Base-by-base conservation (phyloP, 2,113 vertebrate genomes). In the Pardalotus punctatus region DNA sequence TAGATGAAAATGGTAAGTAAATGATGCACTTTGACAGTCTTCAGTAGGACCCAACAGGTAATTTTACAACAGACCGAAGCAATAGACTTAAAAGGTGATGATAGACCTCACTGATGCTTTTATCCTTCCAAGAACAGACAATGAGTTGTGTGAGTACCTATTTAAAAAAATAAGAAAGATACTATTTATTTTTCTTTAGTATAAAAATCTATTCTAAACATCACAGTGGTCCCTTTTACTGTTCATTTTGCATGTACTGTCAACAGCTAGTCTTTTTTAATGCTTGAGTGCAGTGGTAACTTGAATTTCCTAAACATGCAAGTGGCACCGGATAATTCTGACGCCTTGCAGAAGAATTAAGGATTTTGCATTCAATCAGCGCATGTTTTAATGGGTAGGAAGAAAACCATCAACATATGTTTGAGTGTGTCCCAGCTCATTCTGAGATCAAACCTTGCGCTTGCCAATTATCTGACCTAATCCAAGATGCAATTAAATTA, bases 1-100 rank as follows among this genome's bases (percentile, higher is more conserved):
- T 99, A 53, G 99, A 99, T 93, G 98, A 99, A 97, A 99, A 99
- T 47, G 99, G 99, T 99, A 98, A 95, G 98, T 98, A 90, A 88
- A 76, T 51, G 19, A 74, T 76, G 67, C 53, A 33, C 50, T 91
- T 69, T 54, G 53, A 35, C 45, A 86, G 48, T 42, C 76, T 73
- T 43, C 40, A 71, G 71, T 92, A 80, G 62, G 54, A 72, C 40
- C 42, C 18, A 72, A 22, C 35, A 93, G 88, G 86, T 79, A 77
- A 81, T 83, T 80, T 62, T 84, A 67, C 78, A 58, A 42, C 56
- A 83, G n/a, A 77, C 18, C 0, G 16, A 81, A 87, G 77, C 88
- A 65, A 9, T 84, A 92, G 67, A 86, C 58, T 90, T 86, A 81
- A 57, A 91, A 67, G 69, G 51, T 84, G 78, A 50, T 89, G 81